Percentiles rank a stretch among this genome's conserved stretches.
phyloP scores from a whole-genome alignment of 1,140 invertebrate species.

The Euura saliciscinereae region DNA sequence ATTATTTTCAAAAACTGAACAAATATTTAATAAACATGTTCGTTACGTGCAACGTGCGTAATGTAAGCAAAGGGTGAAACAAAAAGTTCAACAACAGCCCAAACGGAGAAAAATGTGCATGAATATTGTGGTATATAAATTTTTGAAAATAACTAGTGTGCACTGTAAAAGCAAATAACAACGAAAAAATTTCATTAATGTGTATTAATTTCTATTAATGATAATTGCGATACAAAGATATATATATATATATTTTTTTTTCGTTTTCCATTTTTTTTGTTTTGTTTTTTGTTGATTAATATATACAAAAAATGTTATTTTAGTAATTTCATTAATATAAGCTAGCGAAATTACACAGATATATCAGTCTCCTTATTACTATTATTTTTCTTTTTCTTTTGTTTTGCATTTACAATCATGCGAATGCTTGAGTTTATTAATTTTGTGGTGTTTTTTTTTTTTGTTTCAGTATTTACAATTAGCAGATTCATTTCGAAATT shows the following conservation, averaged over 20 bases:
- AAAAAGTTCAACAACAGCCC: neutral
- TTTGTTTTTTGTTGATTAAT: neutral
- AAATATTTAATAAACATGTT: neutral
- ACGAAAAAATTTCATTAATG: constrained; percentile 1
- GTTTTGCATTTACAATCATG: neutral
- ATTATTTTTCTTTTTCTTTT: neutral
- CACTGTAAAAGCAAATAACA: constrained; percentile 9
- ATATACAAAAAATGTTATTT: neutral
- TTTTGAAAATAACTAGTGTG: constrained; percentile 15
- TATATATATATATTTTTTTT: neutral
- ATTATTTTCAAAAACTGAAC: constrained; percentile 10
- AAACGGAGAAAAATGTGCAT: too few relatives aligned
- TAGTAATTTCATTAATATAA: neutral
- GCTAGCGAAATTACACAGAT: neutral
- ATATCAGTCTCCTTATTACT: neutral
- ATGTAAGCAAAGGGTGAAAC: neutral
- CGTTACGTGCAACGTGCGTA: neutral
- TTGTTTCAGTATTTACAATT: constrained; percentile 3
- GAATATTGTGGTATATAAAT: neutral
- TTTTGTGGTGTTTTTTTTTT: neutral
- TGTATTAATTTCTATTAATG: neutral
- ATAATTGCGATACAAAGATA: constrained; percentile 1
- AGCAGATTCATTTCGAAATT: neutral
- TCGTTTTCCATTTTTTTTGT: neutral
- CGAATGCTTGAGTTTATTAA: neutral